Percentiles rank a stretch among this genome's conserved stretches.
phyloP scores from a whole-genome alignment of 2,113 vertebrate genomes.

The Castor canadensis region DNA sequence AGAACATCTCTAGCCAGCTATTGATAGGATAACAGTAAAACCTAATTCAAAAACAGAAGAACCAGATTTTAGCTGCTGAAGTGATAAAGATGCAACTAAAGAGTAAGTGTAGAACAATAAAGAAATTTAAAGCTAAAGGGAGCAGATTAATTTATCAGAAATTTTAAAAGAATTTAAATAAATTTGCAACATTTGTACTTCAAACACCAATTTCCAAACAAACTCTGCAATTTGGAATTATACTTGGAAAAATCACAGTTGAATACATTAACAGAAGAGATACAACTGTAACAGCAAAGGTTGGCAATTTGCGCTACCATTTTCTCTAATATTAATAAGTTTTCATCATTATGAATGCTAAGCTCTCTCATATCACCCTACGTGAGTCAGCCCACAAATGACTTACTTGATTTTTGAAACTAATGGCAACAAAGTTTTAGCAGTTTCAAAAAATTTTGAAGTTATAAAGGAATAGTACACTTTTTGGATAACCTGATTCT shows the following conservation, averaged over 20 bases:
- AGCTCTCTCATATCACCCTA: not conserved
- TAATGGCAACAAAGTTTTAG: slow-evolving; percentile 36
- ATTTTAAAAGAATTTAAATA: not conserved
- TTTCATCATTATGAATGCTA: not conserved
- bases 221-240: not conserved
- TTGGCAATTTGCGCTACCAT: not conserved
- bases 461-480: slow-evolving; percentile 49
- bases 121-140: not conserved
- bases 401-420: slow-evolving; percentile 17
- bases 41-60: not conserved
- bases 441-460: slow-evolving; percentile 2
- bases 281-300: not conserved
- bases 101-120: not conserved
- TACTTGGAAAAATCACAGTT: not conserved
- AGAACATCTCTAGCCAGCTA: not conserved
- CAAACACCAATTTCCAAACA: not conserved
- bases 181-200: not conserved
- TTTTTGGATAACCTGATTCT: slow-evolving; percentile 63
- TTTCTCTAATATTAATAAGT: slow-evolving; percentile 1
- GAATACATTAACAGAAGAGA: not conserved
- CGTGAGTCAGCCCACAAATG: not conserved
- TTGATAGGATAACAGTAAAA: not conserved
- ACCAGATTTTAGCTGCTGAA: not conserved
- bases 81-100: not conserved
- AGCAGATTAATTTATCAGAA: not conserved